Conservation (phyloP, 1,140 invertebrate species). For the Anoplolepis gracilipes region DNA sequence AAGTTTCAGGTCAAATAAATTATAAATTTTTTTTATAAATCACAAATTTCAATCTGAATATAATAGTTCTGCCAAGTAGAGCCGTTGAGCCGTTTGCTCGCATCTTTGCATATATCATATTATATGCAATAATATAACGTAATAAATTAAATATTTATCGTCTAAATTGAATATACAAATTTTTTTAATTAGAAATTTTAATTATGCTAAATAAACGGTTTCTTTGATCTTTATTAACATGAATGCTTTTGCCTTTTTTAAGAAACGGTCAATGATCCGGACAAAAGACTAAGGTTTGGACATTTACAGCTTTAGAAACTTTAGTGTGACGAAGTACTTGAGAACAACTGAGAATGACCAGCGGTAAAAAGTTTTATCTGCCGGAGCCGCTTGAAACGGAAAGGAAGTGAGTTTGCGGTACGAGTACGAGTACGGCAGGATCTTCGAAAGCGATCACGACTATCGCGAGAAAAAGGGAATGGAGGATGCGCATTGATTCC, state of each 20-base stretch:
- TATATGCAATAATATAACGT: background rate
- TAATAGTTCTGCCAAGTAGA: background rate
- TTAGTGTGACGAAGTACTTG: conserved; percentile 41
- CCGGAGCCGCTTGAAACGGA: background rate
- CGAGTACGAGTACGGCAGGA: conserved; percentile 5
- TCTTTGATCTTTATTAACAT: background rate
- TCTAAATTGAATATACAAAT: background rate
- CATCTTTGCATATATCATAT: conserved; percentile 12
- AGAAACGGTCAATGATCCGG: conserved; percentile 6
- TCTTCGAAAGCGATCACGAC: conserved; percentile 33
- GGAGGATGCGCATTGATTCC: conserved; percentile 76
- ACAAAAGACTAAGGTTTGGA: background rate
- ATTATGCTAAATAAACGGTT: background rate
- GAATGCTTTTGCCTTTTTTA: background rate
- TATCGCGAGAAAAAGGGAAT: conserved; percentile 25
- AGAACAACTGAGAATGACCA: conserved; percentile 49
- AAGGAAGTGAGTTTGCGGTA: conserved; percentile 24
- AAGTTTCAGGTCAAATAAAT: background rate
- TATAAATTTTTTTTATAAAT: background rate
- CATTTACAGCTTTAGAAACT: conserved; percentile 43
- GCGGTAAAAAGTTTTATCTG: conserved; percentile 51
- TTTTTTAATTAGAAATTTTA: background rate
- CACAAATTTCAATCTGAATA: conserved; percentile 18
- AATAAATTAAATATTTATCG: background rate
- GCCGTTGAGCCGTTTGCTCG: background rate